Percentiles rank a stretch among this genome's conserved stretches.
Evolutionary conservation across 2,888 invertebrate genomes (phyloP).

Genomic region (Cheilosia impressa): DNA sequence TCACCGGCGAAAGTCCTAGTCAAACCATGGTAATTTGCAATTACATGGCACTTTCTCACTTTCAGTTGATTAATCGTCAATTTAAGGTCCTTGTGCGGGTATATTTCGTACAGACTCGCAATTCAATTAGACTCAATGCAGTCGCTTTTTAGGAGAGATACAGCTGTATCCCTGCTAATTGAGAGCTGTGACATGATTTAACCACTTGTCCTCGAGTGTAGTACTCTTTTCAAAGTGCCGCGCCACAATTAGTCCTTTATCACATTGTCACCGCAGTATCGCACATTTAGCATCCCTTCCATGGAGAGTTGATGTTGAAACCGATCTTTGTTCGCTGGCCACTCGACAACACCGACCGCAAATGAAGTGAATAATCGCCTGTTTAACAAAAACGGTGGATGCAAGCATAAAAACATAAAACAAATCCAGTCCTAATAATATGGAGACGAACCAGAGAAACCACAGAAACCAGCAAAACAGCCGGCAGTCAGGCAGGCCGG

Average conservation of each 20-base stretch:
- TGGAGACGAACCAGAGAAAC: constrained; percentile 49
- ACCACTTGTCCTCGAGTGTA: constrained; percentile 51
- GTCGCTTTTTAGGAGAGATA: constrained; percentile 15
- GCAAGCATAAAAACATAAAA: background rate
- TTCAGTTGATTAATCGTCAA: constrained; percentile 67
- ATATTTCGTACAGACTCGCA: background rate
- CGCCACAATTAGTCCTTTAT: constrained; percentile 46
- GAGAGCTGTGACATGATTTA: constrained; percentile 47
- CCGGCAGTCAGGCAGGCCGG: constrained; percentile 43
- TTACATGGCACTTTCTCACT: constrained; percentile 66
- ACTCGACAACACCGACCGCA: constrained; percentile 52
- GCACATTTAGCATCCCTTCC: constrained; percentile 4
- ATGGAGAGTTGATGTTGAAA: constrained; percentile 63
- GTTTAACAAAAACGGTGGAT: constrained; percentile 45
- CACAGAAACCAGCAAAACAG: constrained; percentile 66
- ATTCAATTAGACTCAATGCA: constrained; percentile 54
- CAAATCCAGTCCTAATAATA: constrained; percentile 36
- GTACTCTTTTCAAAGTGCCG: constrained; percentile 32
- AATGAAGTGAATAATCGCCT: constrained; percentile 69
- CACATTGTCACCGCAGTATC: constrained; percentile 1
- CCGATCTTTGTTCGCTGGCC: constrained; percentile 14
- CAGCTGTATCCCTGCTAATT: constrained; percentile 39
- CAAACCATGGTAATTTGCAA: constrained; percentile 60
- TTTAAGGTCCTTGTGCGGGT: constrained; percentile 9
- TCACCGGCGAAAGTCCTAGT: constrained; percentile 11